Evolutionary conservation across 1,140 invertebrate genomes (phyloP), one percentile per base, ranked within the genome.

Genomic region (Bombus affinis): DNA sequence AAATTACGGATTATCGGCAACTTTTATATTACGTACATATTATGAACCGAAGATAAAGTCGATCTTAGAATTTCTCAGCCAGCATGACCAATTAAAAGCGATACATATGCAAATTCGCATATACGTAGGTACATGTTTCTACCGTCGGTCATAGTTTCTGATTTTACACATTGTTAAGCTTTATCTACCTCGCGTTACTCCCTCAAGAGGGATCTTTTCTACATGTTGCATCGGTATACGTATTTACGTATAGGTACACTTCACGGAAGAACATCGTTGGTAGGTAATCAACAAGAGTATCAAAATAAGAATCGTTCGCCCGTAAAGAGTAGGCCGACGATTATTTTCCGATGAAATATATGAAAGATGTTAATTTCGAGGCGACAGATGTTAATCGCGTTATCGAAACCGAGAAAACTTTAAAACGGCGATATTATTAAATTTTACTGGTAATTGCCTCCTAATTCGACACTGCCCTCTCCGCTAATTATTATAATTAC

Each of bases 401-500:
- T 8, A 53, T 53, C 47, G 47, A 53, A 22, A 53, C 5, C 47
- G 47, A 22, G 47, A 0, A 53, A 53, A 53, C 18, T 53, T 53
- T 22, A 53, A 53, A 53, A 22, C 47, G 28, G 22, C 15, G 37
- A 28, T 62, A 35, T 73, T 35, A 53, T 77, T 70, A 22, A 76
- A 83, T 83, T 70, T 77, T 35, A 70, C 39, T 53, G 47, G 18
- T 53, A 53, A 53, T 53, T 53, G 47, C 18, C 18, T 6, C 0
- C 22, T 78, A 59, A 59, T n/a, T 35, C 10, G 6, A 59, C 1
- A 28, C 18, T 59, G 62, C 3, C 73, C 42, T 35, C 32, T 25
- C 22, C 10, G 47, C 12, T 37, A 35, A 47, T 78, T 78, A 59
- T 78, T 44, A 39, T 78, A 83, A 84, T 84, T 79, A 37, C 32